These are phyloP conservation scores for Campoletis sonorensis DNA, from an alignment of 1,140 invertebrate species.

Conservation along the genomic window DNA sequence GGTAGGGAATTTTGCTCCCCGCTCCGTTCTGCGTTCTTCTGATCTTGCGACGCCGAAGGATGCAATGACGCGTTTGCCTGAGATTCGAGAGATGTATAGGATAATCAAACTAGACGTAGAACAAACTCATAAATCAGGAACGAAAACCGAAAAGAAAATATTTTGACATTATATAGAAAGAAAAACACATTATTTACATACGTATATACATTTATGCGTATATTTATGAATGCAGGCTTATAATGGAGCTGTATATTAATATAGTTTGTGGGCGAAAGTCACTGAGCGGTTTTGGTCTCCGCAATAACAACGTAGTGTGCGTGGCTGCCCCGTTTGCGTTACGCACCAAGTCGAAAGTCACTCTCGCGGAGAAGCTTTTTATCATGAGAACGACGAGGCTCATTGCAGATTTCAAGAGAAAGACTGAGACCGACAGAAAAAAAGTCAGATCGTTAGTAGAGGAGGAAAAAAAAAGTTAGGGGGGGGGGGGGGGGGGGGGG, in stretches of 20 bases:
- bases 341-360: slow-evolving; percentile 45
- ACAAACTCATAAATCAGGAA: no score
- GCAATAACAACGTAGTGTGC: slow-evolving; percentile 2
- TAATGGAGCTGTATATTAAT: no score
- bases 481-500: not conserved
- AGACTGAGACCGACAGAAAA: slow-evolving; percentile 9
- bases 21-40: not conserved
- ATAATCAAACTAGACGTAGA: not conserved
- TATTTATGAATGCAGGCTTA: slow-evolving; percentile 6
- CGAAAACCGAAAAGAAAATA: not conserved
- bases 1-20: not conserved
- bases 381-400: slow-evolving; percentile 19
- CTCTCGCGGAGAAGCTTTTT: slow-evolving; percentile 42
- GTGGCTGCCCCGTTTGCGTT: slow-evolving; percentile 23
- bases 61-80: slow-evolving; percentile 25
- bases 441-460: not conserved
- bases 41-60: slow-evolving; percentile 26
- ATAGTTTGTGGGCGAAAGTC: slow-evolving; percentile 44
- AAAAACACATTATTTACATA: not conserved
- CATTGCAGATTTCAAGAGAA: not conserved
- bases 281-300: slow-evolving; percentile 46
- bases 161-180: not conserved
- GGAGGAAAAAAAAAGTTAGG: no score
- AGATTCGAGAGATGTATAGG: slow-evolving; percentile 28
- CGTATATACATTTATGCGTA: slow-evolving; percentile 12